phyloP scores from a whole-genome alignment of 2,113 vertebrate genomes.

The Stegastes partitus region DNA sequence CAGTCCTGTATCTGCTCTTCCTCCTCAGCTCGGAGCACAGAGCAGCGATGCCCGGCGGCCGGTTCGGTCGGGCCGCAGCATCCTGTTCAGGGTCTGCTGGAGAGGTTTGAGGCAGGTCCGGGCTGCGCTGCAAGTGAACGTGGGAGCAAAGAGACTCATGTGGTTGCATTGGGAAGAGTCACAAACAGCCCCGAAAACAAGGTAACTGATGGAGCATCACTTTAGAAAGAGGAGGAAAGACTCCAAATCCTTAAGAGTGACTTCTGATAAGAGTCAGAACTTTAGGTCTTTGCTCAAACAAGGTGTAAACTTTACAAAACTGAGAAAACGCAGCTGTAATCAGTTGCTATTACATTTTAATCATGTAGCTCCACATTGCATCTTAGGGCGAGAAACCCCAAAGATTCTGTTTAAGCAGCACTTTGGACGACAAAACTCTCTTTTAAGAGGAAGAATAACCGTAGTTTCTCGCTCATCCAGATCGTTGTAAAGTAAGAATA shows the following conservation, averaged over 20 bases:
- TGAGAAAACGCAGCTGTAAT: too few relatives aligned
- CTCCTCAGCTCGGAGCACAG: constrained; percentile 56
- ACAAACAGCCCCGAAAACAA: constrained; percentile 56
- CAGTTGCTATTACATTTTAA: too few relatives aligned
- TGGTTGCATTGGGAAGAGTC: constrained; percentile 72
- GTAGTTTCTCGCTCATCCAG: too few relatives aligned
- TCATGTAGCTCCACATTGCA: too few relatives aligned
- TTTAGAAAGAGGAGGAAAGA: neutral
- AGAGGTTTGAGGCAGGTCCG: constrained; percentile 75
- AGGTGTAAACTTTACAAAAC: too few relatives aligned
- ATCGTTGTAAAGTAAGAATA: too few relatives aligned
- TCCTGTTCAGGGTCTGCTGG: constrained; percentile 82
- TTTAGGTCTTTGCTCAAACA: too few relatives aligned
- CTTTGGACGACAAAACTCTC: too few relatives aligned
- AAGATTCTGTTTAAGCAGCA: too few relatives aligned
- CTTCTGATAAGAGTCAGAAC: too few relatives aligned
- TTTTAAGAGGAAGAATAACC: too few relatives aligned
- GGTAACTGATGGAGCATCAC: constrained; percentile 41
- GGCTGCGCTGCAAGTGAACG: constrained; percentile 82
- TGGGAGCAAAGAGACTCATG: constrained; percentile 82
- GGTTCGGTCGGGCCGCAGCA: constrained; percentile 66
- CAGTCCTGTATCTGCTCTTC: neutral
- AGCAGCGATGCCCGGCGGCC: constrained; percentile 57
- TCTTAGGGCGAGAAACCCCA: too few relatives aligned
- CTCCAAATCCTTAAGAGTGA: neutral